Percentiles rank a stretch among this genome's conserved stretches.
These are phyloP conservation scores for Pogonognathellus flavescens DNA, from an alignment of 1,140 invertebrate genomes.

Conservation along the genomic window DNA sequence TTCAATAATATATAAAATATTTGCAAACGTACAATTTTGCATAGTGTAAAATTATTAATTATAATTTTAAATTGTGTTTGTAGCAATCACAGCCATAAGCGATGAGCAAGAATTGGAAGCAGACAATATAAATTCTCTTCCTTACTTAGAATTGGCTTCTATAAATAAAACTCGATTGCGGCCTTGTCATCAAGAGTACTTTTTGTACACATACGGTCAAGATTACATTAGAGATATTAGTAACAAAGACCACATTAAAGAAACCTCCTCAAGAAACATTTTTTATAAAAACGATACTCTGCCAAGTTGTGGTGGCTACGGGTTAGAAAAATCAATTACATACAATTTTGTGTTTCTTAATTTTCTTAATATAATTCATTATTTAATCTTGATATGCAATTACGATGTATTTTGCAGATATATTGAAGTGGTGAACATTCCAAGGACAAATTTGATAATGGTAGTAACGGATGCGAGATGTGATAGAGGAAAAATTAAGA, in stretches of 20 bases:
- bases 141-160: conserved; percentile 66
- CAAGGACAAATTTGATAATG: conserved; percentile 89
- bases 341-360: too few species aligned
- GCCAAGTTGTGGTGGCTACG: not conserved
- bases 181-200: conserved; percentile 77
- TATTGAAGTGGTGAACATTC: conserved; percentile 94
- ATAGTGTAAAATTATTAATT: not conserved
- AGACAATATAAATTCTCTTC: conserved; percentile 42
- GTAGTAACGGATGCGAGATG: conserved; percentile 90
- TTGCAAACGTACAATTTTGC: too few species aligned
- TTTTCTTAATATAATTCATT: too few species aligned
- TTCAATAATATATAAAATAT: too few species aligned
- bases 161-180: conserved; percentile 84
- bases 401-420: conserved; percentile 78
- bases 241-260: conserved; percentile 9
- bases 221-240: conserved; percentile 56
- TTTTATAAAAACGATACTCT: not conserved
- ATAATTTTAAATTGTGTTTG: not conserved
- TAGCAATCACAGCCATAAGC: not conserved
- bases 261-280: not conserved
- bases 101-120: conserved; percentile 35
- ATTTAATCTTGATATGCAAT: not conserved
- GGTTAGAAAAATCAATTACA: not conserved
- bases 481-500: conserved; percentile 78
- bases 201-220: conserved; percentile 76